phyloP scores from a whole-genome alignment of 2,888 invertebrate genomes.

The Peribatodes rhomboidaria region DNA sequence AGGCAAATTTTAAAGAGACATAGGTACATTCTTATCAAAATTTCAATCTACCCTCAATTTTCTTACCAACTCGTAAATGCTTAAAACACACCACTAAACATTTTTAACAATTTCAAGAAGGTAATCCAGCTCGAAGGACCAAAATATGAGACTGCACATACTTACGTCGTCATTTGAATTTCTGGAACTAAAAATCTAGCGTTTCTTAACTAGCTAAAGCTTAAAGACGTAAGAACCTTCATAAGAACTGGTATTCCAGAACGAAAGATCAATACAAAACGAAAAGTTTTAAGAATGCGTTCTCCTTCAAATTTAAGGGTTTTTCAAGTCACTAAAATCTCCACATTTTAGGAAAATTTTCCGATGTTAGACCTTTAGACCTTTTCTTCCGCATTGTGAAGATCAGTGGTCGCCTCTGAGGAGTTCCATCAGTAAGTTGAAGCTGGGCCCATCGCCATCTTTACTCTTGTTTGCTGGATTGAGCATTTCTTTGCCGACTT shows the following conservation, averaged over 20 bases:
- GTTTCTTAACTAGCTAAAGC: neutral
- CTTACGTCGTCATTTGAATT: neutral
- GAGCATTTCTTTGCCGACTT: conserved; percentile 97
- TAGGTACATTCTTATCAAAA: neutral
- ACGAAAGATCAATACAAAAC: neutral
- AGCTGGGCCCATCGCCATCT: conserved; percentile 95
- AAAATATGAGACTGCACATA: neutral
- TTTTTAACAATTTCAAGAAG: neutral
- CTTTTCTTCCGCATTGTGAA: neutral
- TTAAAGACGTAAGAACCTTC: neutral
- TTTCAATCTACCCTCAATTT: neutral
- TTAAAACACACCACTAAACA: no score
- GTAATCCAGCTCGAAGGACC: conserved; percentile 8
- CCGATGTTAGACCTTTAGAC: neutral
- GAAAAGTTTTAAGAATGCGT: neutral
- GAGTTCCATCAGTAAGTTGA: conserved; percentile 98
- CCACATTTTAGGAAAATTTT: neutral
- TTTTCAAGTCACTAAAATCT: neutral
- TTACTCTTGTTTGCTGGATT: conserved; percentile 93
- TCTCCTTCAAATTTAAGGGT: neutral
- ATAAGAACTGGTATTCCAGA: neutral
- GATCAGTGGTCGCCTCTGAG: conserved; percentile 96
- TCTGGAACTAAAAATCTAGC: neutral
- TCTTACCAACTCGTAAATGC: neutral
- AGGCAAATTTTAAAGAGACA: neutral